Evolutionary conservation across 2,797 vertebrate genomes (phyloP).

Genomic region (Neoniphon sammara): DNA sequence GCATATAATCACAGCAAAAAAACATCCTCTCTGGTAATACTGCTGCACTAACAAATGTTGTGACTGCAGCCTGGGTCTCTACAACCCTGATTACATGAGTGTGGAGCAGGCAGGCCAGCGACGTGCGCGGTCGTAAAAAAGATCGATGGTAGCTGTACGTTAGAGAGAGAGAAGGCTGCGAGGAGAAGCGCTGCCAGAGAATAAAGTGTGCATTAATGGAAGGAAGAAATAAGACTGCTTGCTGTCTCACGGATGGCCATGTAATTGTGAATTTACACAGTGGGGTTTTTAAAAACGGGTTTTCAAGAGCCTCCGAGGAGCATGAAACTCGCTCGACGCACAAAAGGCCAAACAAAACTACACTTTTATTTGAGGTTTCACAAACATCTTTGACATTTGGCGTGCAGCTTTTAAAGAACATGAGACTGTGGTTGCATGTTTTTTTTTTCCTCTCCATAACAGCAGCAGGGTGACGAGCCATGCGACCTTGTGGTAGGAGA

Average conservation of each 20-base stretch:
- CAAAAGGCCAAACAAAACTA: background rate
- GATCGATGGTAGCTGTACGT: constrained; percentile 30
- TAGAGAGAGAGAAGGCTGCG: background rate
- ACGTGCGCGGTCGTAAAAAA: constrained; percentile 1
- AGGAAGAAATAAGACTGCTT: background rate
- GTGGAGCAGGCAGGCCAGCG: background rate
- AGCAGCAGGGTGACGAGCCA: background rate
- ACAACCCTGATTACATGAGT: constrained; percentile 2
- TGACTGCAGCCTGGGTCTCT: background rate
- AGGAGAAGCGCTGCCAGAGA: background rate
- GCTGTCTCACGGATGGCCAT: background rate
- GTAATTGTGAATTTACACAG: background rate
- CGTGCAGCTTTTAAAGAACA: background rate
- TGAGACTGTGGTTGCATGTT: constrained; percentile 8
- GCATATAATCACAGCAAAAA: background rate
- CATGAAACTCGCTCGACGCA: constrained; percentile 4
- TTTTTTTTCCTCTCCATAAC: background rate
- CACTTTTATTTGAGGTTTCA: background rate
- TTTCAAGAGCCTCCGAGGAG: background rate
- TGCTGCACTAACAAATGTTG: constrained; percentile 10
- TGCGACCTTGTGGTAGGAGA: background rate
- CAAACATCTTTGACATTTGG: background rate
- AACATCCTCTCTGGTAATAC: constrained; percentile 8
- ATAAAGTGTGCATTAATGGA: background rate
- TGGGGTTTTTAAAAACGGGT: background rate